Evolutionary conservation across 2,888 invertebrate species (phyloP).

Genomic region (Scaptomyza reducta): DNA sequence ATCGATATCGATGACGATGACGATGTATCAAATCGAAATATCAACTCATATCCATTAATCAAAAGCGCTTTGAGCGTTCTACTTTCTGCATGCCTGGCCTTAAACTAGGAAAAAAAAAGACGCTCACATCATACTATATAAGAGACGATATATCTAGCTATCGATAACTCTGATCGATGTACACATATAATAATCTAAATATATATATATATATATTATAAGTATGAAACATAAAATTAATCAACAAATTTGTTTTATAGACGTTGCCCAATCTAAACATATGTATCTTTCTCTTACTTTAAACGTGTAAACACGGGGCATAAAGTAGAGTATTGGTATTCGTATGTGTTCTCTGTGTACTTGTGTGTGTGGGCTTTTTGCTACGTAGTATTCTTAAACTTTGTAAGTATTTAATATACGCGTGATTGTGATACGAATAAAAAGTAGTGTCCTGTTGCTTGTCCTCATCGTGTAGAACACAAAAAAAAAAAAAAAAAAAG

Average conservation of each 20-base stretch:
- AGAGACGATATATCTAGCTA: conserved; percentile 42
- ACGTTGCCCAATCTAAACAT: conserved; percentile 47
- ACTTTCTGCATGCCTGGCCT: conserved; percentile 61
- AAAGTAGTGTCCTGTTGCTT: conserved; percentile 15
- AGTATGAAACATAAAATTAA: conserved; percentile 73
- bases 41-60: conserved; percentile 51
- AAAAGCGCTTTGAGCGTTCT: conserved; percentile 76
- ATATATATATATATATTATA: conserved; percentile 18
- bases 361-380: conserved; percentile 21
- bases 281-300: conserved; percentile 9
- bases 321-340: conserved; percentile 10
- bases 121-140: conserved; percentile 30
- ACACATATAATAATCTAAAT: conserved; percentile 18
- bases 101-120: conserved; percentile 65
- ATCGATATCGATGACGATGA: conserved; percentile 14
- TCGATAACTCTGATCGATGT: conserved; percentile 31
- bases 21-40: conserved; percentile 22
- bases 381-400: conserved; percentile 64
- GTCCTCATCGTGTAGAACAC: conserved; percentile 21
- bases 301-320: conserved; percentile 12
- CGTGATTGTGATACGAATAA: conserved; percentile 48
- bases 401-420: conserved; percentile 53
- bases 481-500: conserved; percentile 3
- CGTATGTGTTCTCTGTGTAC: conserved; percentile 15
- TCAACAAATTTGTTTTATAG: conserved; percentile 68